These are phyloP conservation scores for Polia nebulosa DNA, from an alignment of 2,888 invertebrate species.

Conservation along the genomic window DNA sequence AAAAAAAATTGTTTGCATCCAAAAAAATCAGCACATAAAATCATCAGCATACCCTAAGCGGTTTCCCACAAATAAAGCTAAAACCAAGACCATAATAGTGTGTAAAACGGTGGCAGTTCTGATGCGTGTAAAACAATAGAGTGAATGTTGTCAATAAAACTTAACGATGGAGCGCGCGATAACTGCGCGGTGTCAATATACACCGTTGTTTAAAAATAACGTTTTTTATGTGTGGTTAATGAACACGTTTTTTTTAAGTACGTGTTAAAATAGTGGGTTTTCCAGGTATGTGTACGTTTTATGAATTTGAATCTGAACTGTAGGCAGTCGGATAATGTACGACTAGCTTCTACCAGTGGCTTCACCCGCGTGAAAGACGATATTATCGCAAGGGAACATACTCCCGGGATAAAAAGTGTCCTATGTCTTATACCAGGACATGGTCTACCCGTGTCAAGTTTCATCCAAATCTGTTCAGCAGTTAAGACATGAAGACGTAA, in stretches of 20 bases:
- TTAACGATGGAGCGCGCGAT: slow-evolving; percentile 13
- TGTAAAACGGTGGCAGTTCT: slow-evolving; percentile 17
- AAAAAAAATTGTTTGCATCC: no score
- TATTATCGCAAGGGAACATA: no score
- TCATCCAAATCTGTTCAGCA: no score
- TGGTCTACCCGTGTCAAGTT: no score
- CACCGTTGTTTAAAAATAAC: slow-evolving; percentile 12
- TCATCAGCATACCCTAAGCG: no score
- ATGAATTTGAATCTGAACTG: not conserved
- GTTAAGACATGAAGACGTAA: no score
- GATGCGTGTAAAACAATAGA: slow-evolving; percentile 25
- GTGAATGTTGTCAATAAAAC: slow-evolving; percentile 19
- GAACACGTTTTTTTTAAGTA: not conserved
- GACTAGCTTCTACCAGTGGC: no score
- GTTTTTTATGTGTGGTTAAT: not conserved
- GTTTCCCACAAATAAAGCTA: not conserved
- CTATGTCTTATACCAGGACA: no score
- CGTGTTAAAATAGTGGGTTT: not conserved
- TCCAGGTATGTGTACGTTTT: not conserved
- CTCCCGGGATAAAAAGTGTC: no score
- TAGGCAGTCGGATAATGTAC: not conserved
- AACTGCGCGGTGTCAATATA: slow-evolving; percentile 7
- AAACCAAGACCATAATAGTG: not conserved
- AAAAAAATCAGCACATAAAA: not conserved
- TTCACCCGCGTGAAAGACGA: no score